phyloP scores from a whole-genome alignment of 2,113 vertebrate genomes.

The Phainopepla nitens region DNA sequence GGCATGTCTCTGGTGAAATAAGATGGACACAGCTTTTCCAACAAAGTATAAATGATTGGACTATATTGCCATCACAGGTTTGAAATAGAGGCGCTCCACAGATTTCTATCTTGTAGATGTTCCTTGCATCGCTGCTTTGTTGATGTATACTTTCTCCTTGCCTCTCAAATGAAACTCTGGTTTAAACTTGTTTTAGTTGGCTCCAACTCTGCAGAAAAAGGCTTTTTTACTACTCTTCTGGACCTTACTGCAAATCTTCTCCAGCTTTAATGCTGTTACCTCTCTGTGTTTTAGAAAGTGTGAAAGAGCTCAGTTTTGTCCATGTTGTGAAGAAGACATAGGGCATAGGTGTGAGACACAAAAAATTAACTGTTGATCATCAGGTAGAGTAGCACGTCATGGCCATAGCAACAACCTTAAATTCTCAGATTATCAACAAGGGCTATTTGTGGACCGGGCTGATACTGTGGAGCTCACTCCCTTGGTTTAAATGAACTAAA shows the following conservation, averaged over 20 bases:
- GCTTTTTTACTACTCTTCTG: not conserved
- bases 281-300: not conserved
- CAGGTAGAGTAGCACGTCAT: not conserved
- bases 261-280: not conserved
- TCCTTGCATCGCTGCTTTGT: constrained; percentile 22
- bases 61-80: not conserved
- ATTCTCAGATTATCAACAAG: not conserved
- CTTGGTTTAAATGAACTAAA: not conserved
- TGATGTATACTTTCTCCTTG: constrained; percentile 28
- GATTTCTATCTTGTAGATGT: constrained; percentile 42
- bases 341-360: not conserved
- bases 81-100: not conserved
- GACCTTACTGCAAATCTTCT: not conserved
- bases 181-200: not conserved
- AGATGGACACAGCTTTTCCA: not conserved
- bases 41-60: not conserved
- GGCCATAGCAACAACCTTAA: not conserved
- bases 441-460: not conserved
- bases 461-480: not conserved
- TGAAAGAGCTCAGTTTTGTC: not conserved
- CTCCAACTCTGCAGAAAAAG: not conserved
- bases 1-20: not conserved
- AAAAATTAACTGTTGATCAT: not conserved
- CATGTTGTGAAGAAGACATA: not conserved
- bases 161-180: not conserved